A percentile compares a stretch with the other conserved stretches of the same genome.
Conservation (phyloP, 2,888 invertebrate genomes). For the Cryptosula pallasiana region DNA sequence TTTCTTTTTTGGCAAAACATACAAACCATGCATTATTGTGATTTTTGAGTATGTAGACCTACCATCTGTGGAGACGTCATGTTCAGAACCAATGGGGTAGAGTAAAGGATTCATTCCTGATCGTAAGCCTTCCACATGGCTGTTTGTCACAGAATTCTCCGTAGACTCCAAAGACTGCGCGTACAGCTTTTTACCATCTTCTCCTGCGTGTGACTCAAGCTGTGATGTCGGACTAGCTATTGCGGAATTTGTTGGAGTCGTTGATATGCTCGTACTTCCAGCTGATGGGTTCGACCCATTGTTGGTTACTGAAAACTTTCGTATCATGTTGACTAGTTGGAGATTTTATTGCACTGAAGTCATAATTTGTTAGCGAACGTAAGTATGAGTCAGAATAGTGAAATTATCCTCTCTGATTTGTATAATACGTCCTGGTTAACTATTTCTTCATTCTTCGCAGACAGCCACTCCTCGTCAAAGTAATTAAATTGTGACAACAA, state of each 20-base stretch:
- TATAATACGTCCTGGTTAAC: no score
- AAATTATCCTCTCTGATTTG: no score
- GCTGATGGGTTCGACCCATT: neutral
- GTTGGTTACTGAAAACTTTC: conserved; percentile 3
- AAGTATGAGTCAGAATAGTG: no score
- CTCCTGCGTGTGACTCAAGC: neutral
- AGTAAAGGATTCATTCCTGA: neutral
- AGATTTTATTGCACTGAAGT: no score
- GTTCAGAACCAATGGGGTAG: conserved; percentile 10
- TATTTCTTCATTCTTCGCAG: no score
- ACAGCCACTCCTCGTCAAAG: no score
- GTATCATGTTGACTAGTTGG: neutral
- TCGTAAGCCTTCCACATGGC: neutral
- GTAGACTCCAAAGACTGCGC: conserved; percentile 21
- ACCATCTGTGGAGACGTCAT: conserved; percentile 14
- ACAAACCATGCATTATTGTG: neutral
- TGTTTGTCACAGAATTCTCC: neutral
- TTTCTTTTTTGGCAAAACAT: neutral
- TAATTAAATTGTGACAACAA: no score
- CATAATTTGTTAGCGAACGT: no score
- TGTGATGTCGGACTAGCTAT: conserved; percentile 7
- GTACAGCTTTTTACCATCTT: neutral
- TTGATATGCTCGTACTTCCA: neutral
- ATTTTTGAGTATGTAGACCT: neutral
- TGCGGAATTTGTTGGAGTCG: neutral